These are phyloP conservation scores for Eupithecia exiguata DNA, from an alignment of 2,888 invertebrate species.

Conservation along the genomic window DNA sequence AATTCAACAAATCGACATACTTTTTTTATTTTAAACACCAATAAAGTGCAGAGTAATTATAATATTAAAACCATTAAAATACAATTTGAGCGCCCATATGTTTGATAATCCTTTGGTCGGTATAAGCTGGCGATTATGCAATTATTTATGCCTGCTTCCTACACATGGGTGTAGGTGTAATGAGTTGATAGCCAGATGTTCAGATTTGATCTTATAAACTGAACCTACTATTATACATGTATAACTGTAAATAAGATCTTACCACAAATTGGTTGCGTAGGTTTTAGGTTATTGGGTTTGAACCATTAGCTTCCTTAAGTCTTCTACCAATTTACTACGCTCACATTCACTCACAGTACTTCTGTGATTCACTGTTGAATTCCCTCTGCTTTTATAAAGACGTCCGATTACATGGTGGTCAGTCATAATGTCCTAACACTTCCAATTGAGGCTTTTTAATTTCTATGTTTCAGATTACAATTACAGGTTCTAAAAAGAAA, in stretches of 20 bases:
- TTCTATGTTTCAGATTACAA: background rate
- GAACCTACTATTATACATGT: no score
- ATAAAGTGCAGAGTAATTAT: slow-evolving; percentile 5
- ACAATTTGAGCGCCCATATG: slow-evolving; percentile 27
- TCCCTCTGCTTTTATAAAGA: background rate
- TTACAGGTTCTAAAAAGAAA: no score
- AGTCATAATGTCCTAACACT: no score
- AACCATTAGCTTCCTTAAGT: slow-evolving; percentile 4
- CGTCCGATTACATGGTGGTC: background rate
- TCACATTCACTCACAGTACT: background rate
- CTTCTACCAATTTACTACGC: background rate
- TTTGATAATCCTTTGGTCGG: slow-evolving; percentile 33
- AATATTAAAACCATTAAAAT: slow-evolving; percentile 33
- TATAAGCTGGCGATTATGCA: slow-evolving; percentile 33
- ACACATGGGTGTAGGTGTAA: slow-evolving; percentile 41
- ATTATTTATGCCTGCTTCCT: slow-evolving; percentile 37
- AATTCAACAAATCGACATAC: slow-evolving; percentile 16
- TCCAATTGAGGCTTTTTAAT: no score
- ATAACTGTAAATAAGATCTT: background rate
- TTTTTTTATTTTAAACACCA: slow-evolving; percentile 2
- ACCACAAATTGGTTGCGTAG: slow-evolving; percentile 10
- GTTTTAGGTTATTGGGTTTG: slow-evolving; percentile 9
- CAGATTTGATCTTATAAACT: slow-evolving; percentile 16
- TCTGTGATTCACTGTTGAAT: background rate
- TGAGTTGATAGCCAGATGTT: slow-evolving; percentile 29